Percentiles rank a stretch among this genome's conserved stretches.
These are phyloP conservation scores for Blastobasis lacticolella DNA, from an alignment of 2,888 invertebrate species.

Conservation along the genomic window DNA sequence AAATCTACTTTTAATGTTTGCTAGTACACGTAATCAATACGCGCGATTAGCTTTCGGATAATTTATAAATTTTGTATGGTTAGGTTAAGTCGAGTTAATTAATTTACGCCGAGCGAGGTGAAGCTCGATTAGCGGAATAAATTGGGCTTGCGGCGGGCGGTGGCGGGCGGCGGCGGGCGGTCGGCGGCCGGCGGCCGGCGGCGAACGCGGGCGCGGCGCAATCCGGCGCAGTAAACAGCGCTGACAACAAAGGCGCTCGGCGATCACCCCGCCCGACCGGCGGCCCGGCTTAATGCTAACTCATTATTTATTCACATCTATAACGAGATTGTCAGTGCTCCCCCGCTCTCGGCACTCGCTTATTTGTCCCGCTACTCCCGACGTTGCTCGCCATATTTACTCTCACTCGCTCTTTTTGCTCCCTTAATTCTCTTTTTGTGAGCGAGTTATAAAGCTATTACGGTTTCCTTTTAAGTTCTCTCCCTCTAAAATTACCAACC, in stretches of 20 bases:
- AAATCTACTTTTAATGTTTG: too few relatives aligned
- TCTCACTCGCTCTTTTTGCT: constrained; percentile 46
- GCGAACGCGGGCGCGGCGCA: constrained; percentile 25
- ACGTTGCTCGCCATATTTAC: constrained; percentile 45
- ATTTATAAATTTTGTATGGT: constrained; percentile 39
- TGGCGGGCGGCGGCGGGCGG: constrained; percentile 27
- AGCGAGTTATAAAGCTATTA: constrained; percentile 47
- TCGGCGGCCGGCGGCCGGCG: constrained; percentile 25
- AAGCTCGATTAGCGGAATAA: constrained; percentile 66
- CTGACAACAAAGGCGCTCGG: constrained; percentile 61
- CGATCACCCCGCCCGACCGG: constrained; percentile 32
- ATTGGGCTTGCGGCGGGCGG: constrained; percentile 48
- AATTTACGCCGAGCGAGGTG: constrained; percentile 59
- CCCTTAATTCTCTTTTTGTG: constrained; percentile 46
- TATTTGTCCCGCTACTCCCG: constrained; percentile 37
- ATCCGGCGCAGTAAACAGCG: constrained; percentile 50
- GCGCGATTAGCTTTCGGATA: constrained; percentile 8
- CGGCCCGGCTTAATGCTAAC: constrained; percentile 59
- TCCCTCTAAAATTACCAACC: constrained; percentile 24
- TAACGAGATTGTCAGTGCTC: constrained; percentile 68
- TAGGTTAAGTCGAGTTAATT: constrained; percentile 59
- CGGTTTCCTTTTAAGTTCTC: constrained; percentile 37
- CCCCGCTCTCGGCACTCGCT: constrained; percentile 34
- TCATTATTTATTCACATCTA: constrained; percentile 72
- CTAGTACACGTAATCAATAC: too few relatives aligned